Evolutionary conservation across 2,113 vertebrate species (phyloP).

Genomic region (Phocoena sinus): DNA sequence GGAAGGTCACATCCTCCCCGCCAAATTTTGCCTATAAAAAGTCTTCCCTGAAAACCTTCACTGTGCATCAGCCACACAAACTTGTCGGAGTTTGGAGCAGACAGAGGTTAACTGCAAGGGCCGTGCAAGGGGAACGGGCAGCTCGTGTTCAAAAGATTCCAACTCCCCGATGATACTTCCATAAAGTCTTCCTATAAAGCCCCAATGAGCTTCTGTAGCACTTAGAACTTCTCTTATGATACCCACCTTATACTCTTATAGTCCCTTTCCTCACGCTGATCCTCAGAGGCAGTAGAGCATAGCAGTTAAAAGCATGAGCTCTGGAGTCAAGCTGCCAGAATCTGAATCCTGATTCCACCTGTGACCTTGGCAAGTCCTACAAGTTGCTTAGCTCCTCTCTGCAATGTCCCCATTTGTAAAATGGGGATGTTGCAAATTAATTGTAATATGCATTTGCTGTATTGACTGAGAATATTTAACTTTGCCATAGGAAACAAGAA

Average conservation of each 20-base stretch:
- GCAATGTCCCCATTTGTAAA: neutral
- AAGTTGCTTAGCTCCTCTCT: neutral
- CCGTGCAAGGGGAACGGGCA: too few species aligned
- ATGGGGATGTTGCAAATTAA: neutral
- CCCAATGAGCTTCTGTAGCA: neutral
- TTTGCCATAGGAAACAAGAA: neutral
- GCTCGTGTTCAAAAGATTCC: too few species aligned
- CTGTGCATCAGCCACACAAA: neutral
- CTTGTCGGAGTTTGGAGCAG: neutral
- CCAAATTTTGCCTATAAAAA: neutral
- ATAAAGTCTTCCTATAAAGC: neutral
- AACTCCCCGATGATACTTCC: neutral
- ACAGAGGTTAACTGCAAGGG: too few species aligned
- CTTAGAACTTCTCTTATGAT: neutral
- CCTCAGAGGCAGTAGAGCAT: neutral
- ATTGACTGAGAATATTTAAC: neutral
- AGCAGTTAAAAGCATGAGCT: neutral
- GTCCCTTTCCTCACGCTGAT: neutral
- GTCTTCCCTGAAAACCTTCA: neutral
- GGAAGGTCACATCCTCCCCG: too few species aligned
- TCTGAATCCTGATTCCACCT: neutral
- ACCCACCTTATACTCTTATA: neutral
- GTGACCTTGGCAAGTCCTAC: neutral
- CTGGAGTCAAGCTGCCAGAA: neutral
- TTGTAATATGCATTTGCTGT: neutral